Evolutionary conservation across 2,797 vertebrate species (phyloP).

Genomic region (Acipenser transmontanus): DNA sequence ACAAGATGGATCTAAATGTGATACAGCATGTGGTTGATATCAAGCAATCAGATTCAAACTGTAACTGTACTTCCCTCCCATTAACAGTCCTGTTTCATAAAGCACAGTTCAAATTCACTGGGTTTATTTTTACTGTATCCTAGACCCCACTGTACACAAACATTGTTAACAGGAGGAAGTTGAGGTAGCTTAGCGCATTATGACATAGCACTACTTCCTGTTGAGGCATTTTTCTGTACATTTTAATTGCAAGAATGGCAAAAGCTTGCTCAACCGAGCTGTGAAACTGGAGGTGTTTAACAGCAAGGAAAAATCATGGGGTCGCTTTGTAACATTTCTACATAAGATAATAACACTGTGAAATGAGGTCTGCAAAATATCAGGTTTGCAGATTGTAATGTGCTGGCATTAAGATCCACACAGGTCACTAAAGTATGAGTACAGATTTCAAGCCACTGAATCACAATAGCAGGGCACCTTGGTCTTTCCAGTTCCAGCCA

Average conservation of each 20-base stretch:
- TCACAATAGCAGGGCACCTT: no score
- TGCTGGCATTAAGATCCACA: no score
- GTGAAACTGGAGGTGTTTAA: neutral
- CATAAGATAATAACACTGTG: no score
- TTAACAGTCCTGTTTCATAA: neutral
- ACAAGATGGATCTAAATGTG: neutral
- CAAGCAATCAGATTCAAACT: neutral
- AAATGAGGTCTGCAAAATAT: no score
- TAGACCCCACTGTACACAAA: neutral
- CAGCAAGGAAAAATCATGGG: neutral
- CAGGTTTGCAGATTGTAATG: no score
- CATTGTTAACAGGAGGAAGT: neutral
- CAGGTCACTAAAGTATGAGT: no score
- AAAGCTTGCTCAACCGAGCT: neutral
- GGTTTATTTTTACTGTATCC: neutral
- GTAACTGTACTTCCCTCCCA: neutral
- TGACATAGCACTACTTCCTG: neutral
- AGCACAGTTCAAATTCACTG: neutral
- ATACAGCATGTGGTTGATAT: neutral
- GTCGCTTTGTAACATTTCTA: no score
- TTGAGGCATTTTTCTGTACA: neutral
- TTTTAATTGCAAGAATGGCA: neutral
- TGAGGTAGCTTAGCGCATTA: neutral
- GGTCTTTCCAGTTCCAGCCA: no score
- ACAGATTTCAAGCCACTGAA: no score